A percentile compares a stretch with the other conserved stretches of the same genome.
Conservation (phyloP, 92 coral and sea anemone genomes). For the Bergia puertoricense region DNA sequence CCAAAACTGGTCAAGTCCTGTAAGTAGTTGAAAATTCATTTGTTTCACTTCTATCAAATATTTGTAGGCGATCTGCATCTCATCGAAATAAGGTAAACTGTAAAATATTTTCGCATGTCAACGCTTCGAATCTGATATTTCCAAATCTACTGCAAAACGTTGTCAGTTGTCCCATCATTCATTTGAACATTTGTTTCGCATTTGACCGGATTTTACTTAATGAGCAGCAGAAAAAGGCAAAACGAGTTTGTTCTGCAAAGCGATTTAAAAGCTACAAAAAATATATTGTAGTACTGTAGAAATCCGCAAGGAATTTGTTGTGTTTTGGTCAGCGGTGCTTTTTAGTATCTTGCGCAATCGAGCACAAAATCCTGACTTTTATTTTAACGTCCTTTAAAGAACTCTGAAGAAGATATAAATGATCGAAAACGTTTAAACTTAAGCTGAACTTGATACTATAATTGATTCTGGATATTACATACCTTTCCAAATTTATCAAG, state of each 20-base stretch:
- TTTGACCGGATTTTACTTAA: background rate
- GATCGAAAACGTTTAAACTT: background rate
- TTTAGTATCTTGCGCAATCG: slow-evolving; percentile 6
- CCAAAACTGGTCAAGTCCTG: slow-evolving; percentile 96
- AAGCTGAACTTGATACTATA: background rate
- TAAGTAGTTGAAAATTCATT: slow-evolving; percentile 44
- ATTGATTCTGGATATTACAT: background rate
- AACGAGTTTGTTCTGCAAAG: background rate
- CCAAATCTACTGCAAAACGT: background rate
- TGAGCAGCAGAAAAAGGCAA: background rate
- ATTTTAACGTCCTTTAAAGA: background rate
- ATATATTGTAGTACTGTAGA: background rate
- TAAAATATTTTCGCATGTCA: background rate
- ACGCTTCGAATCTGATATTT: background rate
- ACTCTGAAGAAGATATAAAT: background rate
- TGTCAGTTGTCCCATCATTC: background rate
- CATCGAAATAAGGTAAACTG: background rate
- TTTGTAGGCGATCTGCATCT: background rate
- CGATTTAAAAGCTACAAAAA: background rate
- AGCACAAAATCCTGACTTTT: background rate
- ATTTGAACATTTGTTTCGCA: background rate
- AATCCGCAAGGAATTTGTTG: background rate
- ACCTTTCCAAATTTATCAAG: no score
- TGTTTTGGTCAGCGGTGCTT: slow-evolving; percentile 34
- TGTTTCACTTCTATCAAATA: background rate